Base-by-base conservation (phyloP, 2,797 vertebrate genomes). In the Margarornis squamiger region DNA sequence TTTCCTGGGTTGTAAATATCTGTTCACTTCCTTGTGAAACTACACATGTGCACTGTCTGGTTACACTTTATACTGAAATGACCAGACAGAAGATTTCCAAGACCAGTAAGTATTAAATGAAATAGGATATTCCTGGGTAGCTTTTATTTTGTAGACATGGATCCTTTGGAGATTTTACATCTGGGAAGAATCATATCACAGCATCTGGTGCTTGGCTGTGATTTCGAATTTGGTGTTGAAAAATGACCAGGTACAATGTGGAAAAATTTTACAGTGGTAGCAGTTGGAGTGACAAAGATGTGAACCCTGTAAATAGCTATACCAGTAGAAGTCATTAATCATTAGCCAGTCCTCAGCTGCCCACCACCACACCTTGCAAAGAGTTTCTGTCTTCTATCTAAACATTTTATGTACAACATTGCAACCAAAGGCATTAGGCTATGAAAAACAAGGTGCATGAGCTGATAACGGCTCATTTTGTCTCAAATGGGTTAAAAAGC, bases 51-150 rank as follows among this genome's bases (percentile, higher is more conserved):
- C 22, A 15, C 62, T 95, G 55, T 90, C 79, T 96, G 90, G 76
- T 93, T 84, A 71, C 41, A 38, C 71, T 95, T 92, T 74, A 74
- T 83, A 82, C 39, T 51, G 77, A 32, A 96, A 95, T 52, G 83
- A 90, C 58, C 58, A 95, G 79, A 79, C 0, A 13, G 85, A 90
- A 90, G 39, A 85, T 86, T 95, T 94, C 71, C 74, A 95, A 88
- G 76, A 59, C 65, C 71, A 46, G 38, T 93, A 86, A 58, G 34
- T 93, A 86, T 87, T 90, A 84, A 92, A 94, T 88, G 93, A 94
- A 96, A 95, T 67, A 79, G 49, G 90, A 94, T 96, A 94, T 95
- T 94, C 83, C 91, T 94, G 91, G n/a, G 49, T 90, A 92, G 88
- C 67, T 92, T 91, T 95, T 86, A 62, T 85, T 93, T 52, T 62